Evolutionary conservation across 2,888 invertebrate species (phyloP), one percentile per base, ranked within the genome.

Genomic region (Laothoe populi): DNA sequence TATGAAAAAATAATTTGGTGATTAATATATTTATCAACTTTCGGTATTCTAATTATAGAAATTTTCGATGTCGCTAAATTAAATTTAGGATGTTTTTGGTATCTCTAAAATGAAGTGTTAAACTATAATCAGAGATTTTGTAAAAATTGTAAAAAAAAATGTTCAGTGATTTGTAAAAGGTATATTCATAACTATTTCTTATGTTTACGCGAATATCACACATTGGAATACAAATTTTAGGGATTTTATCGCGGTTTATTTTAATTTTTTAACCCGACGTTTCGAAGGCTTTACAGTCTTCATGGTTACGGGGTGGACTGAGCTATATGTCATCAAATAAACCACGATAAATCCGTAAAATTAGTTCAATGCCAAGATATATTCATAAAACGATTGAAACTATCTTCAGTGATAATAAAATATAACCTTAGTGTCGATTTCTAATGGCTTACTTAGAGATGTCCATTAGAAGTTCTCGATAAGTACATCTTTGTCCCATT

Each of bases 1-100:
- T 31, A 35, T 31, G 31, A 31, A 53, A 35, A 21, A 24, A 16
- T 60, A 24, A 38, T 2, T 40, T 42, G 7, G 40, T 60, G 38
- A 58, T 58, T 42, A 35, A 16, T 24, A 24, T 42, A 21, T 40
- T 58, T 40, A 58, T 40, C 57, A 40, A 58, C 42, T 40, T 40
- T 58, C 57, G 57, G 42, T 58, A 40, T 24, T 58, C 24, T 24
- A 11, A 24, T 1, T n/a, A 0, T 16, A n/a, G n/a, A 1, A 10
- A 7, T 16, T 53, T 10, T 13, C 13, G 1, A 21, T 48, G 4
- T 1, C 19, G 53, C 23, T 31, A 53, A 53, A 31, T 19, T 31
- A 19, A 2, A 21, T 10, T 2, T 0, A 45, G 19, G 19, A 45
- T 45, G 45, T 19, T 66, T 66, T n/a, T 1, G 13, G 11, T 2